These are phyloP conservation scores for Cephus runcator DNA, from an alignment of 2,888 invertebrate species.

Conservation along the genomic window DNA sequence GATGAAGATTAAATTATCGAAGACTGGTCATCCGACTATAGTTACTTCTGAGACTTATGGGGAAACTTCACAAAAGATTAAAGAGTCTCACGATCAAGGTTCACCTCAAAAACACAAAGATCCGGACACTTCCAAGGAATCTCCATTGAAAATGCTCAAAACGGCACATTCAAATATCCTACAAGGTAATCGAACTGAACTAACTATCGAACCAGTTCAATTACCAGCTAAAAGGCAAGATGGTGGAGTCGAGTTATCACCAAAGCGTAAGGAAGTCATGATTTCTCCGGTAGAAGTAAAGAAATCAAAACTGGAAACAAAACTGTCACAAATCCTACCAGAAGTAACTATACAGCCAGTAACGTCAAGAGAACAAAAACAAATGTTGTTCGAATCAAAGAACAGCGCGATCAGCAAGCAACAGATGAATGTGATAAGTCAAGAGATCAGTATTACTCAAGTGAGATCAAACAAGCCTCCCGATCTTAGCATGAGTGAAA, in stretches of 20 bases:
- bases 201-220: constrained; percentile 53
- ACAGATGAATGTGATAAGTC: constrained; percentile 57
- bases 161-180: constrained; percentile 38
- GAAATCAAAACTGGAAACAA: constrained; percentile 54
- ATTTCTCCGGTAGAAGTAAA: constrained; percentile 56
- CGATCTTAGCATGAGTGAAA: constrained; percentile 48
- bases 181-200: constrained; percentile 45
- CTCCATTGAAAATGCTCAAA: constrained; percentile 39
- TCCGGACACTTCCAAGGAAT: constrained; percentile 4
- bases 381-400: constrained; percentile 43
- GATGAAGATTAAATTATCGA: constrained; percentile 59
- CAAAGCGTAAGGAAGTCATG: constrained; percentile 56
- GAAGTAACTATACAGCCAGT: constrained; percentile 61
- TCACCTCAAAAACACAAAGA: constrained; percentile 30
- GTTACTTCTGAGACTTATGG: constrained; percentile 45
- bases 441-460: constrained; percentile 61
- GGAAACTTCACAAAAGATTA: constrained; percentile 30
- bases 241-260: constrained; percentile 29
- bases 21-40: constrained; percentile 59
- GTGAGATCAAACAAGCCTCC: constrained; percentile 38
- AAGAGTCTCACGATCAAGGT: constrained; percentile 11
- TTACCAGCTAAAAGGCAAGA: constrained; percentile 35
- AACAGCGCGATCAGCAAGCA: constrained; percentile 47
- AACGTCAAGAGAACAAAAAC: constrained; percentile 36
- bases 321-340: constrained; percentile 55